Conservation (phyloP, 1,140 invertebrate genomes). For the Homarus americanus region DNA sequence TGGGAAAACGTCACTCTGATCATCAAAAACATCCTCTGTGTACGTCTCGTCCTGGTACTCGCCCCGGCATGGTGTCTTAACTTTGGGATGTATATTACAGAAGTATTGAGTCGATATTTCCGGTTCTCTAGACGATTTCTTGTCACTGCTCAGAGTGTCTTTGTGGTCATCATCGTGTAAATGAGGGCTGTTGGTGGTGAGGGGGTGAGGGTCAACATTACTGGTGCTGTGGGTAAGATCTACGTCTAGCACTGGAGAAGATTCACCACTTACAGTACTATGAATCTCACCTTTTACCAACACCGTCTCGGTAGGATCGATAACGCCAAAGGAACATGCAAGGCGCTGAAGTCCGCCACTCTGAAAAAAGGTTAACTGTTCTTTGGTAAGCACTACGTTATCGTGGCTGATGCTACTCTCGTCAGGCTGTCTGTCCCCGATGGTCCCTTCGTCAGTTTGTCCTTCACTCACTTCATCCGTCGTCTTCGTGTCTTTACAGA, state of each 20-base stretch:
- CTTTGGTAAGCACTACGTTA: constrained; percentile 14
- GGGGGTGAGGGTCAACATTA: constrained; percentile 39
- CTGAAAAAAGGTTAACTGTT: constrained; percentile 60
- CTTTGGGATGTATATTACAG: not conserved
- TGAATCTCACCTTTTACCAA: constrained; percentile 47
- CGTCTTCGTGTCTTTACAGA: not conserved
- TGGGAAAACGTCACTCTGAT: constrained; percentile 23
- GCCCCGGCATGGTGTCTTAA: not conserved
- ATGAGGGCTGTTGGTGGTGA: not conserved
- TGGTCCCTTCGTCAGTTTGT: constrained; percentile 20
- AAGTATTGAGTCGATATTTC: not conserved
- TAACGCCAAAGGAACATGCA: constrained; percentile 39
- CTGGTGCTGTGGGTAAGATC: constrained; percentile 28
- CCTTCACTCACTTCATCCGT: not conserved
- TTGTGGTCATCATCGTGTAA: not conserved
- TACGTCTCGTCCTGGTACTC: not conserved
- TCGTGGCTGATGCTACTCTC: not conserved
- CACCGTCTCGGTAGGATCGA: constrained; percentile 15
- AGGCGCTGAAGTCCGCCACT: constrained; percentile 50
- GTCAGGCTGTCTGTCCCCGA: not conserved
- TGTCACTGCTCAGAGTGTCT: not conserved
- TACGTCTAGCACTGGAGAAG: constrained; percentile 34
- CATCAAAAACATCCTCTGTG: not conserved
- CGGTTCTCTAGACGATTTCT: not conserved
- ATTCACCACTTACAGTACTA: not conserved